Base-by-base conservation (phyloP, 2,888 invertebrate species). In the Drosophila tripunctata region DNA sequence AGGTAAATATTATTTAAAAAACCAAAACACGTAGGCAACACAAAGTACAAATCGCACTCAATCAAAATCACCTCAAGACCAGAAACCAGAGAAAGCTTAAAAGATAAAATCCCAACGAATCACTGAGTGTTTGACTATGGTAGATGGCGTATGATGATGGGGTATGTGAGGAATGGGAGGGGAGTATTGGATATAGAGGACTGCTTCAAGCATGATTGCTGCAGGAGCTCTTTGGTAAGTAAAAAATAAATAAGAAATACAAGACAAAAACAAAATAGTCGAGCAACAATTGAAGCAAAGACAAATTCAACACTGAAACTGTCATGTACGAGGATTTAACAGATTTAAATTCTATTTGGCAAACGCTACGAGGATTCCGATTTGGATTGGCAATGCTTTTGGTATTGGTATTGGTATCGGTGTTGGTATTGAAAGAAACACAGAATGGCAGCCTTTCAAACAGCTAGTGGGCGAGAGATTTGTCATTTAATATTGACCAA, bases 271-370 rank as follows among this genome's bases (percentile, higher is more conserved):
- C n/a, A 30, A 44, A 33, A 48, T 27, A n/a, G 19, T 19, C 36
- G 38, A 35, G 58, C 65, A 64, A 71, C 75, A 74, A 67, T 64
- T 65, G 56, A 51, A 33, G 66, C 55, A 66, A 43, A 66, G 71
- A 60, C 70, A 74, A 56, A 74, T 66, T 74, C 76, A 76, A 70
- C 74, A 74, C 44, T 57, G 68, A 67, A 83, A 83, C 78, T 83
- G 86, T 83, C 83, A 83, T 86, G 83, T 79, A 85, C 79, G 70
- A 70, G 77, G 86, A 87, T 73, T 86, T 85, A 85, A 75, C 72
- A 77, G 87, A 85, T 87, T 86, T 83, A 85, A 85, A 87, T 85
- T 87, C 87, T 81, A 85, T 87, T 85, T 79, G 74, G 70, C 69
- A 74, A 75, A 56, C 56, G 64, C 48, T 51, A 52, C 62, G 50